Conservation (phyloP, 2,888 invertebrate species). For the Oxyscelio sp. region DNA sequence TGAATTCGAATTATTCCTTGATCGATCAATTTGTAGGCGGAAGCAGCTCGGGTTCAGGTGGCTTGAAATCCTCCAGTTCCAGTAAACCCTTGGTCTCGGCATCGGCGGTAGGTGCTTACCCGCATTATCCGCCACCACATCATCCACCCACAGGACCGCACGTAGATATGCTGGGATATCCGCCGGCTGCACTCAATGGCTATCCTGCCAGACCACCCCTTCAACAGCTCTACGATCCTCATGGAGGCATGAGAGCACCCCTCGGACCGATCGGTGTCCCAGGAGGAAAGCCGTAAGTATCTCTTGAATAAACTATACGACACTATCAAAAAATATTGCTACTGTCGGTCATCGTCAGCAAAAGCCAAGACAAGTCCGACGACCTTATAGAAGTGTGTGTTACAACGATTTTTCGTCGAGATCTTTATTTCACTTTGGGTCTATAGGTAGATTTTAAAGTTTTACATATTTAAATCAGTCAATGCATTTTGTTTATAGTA, state of each 20-base stretch:
- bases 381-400: conserved; percentile 27
- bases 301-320: conserved; percentile 62
- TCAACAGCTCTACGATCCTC: conserved; percentile 92
- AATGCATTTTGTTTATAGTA: too few relatives aligned
- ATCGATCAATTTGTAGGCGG: conserved; percentile 88
- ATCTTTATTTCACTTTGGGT: conserved; percentile 16
- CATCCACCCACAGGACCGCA: conserved; percentile 88
- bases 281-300: conserved; percentile 95
- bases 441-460: conserved; percentile 21
- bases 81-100: conserved; percentile 89
- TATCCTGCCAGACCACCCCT: conserved; percentile 91
- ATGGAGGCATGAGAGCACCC: conserved; percentile 91
- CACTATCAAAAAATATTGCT: conserved; percentile 48
- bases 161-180: conserved; percentile 89
- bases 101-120: conserved; percentile 87
- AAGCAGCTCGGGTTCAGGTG: conserved; percentile 88
- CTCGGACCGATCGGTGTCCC: conserved; percentile 92
- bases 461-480: too few relatives aligned
- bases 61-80: conserved; percentile 89
- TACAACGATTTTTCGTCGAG: conserved; percentile 31
- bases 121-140: conserved; percentile 88
- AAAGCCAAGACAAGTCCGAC: conserved; percentile 27
- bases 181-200: conserved; percentile 91
- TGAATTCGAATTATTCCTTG: conserved; percentile 50
- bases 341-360: conserved; percentile 40